A percentile compares a stretch with the other conserved stretches of the same genome.
phyloP scores from a whole-genome alignment of 2,797 vertebrate genomes.

The Lycodopsis pacificus region DNA sequence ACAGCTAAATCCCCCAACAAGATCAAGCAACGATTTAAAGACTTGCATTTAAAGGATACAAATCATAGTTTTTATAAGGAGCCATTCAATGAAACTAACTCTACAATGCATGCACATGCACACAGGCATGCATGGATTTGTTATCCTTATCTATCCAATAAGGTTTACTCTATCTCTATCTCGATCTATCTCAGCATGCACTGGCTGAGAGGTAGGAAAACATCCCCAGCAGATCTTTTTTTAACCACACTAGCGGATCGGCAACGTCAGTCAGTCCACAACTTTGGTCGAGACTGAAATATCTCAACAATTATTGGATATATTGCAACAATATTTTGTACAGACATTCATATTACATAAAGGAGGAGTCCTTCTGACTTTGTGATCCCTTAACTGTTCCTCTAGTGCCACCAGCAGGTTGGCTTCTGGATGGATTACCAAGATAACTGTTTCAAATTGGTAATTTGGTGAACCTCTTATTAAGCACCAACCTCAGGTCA shows the following conservation, averaged over 20 bases:
- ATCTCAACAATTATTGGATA: not conserved
- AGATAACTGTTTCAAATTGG: not conserved
- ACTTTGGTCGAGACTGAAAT: not conserved
- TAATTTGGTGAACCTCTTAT: no score
- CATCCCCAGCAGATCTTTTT: constrained; percentile 1
- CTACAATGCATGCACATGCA: constrained; percentile 10
- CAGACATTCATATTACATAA: not conserved
- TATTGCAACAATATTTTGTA: not conserved
- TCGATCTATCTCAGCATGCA: not conserved
- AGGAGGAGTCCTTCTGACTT: not conserved
- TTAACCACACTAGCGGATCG: not conserved
- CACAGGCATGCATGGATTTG: constrained; percentile 5
- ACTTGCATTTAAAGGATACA: not conserved
- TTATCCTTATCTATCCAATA: not conserved
- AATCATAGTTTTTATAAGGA: not conserved
- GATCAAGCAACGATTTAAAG: not conserved
- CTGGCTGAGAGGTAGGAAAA: not conserved
- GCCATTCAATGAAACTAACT: constrained; percentile 3
- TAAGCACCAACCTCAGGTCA: not conserved
- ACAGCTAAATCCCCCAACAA: not conserved
- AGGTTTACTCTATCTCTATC: not conserved
- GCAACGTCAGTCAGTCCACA: not conserved
- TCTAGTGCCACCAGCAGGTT: not conserved
- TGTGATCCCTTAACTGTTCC: no score
- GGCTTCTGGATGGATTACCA: not conserved